These are phyloP conservation scores for Exocentrus adspersus DNA, from an alignment of 2,888 invertebrate species.

Conservation along the genomic window DNA sequence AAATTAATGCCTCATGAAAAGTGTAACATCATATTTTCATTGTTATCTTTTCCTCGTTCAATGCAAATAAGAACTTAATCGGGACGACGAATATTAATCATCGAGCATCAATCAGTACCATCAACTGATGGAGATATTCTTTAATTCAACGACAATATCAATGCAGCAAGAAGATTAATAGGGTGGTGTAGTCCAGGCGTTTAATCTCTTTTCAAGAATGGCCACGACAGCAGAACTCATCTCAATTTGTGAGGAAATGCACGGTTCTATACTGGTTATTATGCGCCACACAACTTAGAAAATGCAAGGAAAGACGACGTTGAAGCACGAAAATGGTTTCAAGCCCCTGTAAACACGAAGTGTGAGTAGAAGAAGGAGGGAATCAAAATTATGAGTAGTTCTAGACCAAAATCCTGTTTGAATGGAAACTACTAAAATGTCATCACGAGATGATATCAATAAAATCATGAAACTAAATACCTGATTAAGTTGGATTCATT, in stretches of 20 bases:
- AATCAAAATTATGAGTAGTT: too few species aligned
- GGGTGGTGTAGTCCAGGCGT: slow-evolving; percentile 10
- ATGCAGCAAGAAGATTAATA: slow-evolving; percentile 18
- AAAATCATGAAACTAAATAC: too few species aligned
- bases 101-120: neutral
- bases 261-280: neutral
- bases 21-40: slow-evolving; percentile 11
- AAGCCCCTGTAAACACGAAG: too few species aligned
- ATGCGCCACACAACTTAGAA: neutral
- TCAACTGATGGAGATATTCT: slow-evolving; percentile 5
- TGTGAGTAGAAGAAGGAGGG: too few species aligned
- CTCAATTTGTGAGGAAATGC: slow-evolving; percentile 1
- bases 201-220: slow-evolving; percentile 1
- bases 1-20: slow-evolving; percentile 11
- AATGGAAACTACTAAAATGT: too few species aligned
- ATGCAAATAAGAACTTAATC: slow-evolving; percentile 27
- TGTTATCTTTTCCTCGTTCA: neutral
- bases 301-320: neutral
- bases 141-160: too few species aligned
- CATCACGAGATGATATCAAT: too few species aligned
- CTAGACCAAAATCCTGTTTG: too few species aligned
- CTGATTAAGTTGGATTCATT: too few species aligned
- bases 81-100: slow-evolving; percentile 31
- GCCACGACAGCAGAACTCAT: neutral
- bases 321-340: too few species aligned